Conservation (phyloP, 2,888 invertebrate species). For the Pterobdella sp. region DNA sequence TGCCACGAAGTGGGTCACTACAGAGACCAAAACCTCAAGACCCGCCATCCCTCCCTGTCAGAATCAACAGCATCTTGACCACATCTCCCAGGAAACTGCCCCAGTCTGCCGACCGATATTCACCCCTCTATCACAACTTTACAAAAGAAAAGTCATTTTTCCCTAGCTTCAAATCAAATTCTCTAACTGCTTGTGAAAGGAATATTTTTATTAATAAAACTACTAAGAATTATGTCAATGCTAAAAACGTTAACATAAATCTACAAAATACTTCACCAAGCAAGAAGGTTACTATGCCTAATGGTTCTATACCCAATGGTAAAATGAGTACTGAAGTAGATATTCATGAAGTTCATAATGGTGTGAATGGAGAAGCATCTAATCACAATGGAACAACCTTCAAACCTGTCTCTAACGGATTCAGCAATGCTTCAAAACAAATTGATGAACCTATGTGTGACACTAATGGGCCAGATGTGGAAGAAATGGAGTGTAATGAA, state of each 20-base stretch:
- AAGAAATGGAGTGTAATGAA: background rate
- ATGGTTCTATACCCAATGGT: no score
- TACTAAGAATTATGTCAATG: no score
- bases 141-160: background rate
- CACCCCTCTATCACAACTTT: background rate
- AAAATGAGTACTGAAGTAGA: no score
- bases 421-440: no score
- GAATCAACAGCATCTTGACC: constrained; percentile 11
- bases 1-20: background rate
- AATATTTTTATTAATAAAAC: no score
- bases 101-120: background rate
- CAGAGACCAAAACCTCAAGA: constrained; percentile 6
- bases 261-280: no score
- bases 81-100: constrained; percentile 4
- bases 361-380: no score
- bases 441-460: background rate
- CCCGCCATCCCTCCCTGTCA: background rate
- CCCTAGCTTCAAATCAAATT: background rate
- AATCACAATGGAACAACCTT: background rate
- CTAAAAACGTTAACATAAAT: no score
- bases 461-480: background rate
- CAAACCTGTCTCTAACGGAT: no score
- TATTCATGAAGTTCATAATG: no score
- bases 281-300: no score
- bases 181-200: background rate